phyloP scores from a whole-genome alignment of 2,888 invertebrate species.

The Leptinotarsa rubiginosa region DNA sequence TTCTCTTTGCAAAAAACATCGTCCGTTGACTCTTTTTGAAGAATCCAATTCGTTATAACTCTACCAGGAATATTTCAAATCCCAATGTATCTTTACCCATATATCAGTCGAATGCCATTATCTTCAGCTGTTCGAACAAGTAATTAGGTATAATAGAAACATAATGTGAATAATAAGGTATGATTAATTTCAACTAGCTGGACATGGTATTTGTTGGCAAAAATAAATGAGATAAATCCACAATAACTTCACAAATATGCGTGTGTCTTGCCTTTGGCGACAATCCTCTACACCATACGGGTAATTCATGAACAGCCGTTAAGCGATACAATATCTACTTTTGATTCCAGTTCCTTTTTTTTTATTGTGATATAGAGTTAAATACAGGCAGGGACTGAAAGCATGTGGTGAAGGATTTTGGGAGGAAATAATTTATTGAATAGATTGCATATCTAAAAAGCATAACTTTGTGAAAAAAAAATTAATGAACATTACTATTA shows the following conservation, averaged over 20 bases:
- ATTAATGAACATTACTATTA: no score
- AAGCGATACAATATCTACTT: background rate
- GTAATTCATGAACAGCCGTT: slow-evolving; percentile 23
- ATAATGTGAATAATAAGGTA: slow-evolving; percentile 1
- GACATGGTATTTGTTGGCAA: slow-evolving; percentile 24
- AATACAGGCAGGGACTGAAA: no score
- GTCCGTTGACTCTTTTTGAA: no score
- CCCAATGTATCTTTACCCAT: slow-evolving; percentile 4
- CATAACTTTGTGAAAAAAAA: no score
- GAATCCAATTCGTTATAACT: no score
- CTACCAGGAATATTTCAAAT: background rate
- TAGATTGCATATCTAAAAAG: no score
- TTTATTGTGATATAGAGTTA: background rate
- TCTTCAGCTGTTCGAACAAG: slow-evolving; percentile 2
- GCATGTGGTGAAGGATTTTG: no score
- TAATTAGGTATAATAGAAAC: slow-evolving; percentile 19
- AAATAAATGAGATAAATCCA: slow-evolving; percentile 25
- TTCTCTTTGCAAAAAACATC: no score
- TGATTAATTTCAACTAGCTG: slow-evolving; percentile 16
- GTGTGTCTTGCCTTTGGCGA: slow-evolving; percentile 22
- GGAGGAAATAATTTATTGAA: no score
- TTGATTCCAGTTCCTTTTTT: background rate
- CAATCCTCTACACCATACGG: slow-evolving; percentile 15
- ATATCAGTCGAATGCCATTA: slow-evolving; percentile 13
- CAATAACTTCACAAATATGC: slow-evolving; percentile 12